Evolutionary conservation across 1,140 invertebrate species (phyloP).

Genomic region (Latrodectus geometricus): DNA sequence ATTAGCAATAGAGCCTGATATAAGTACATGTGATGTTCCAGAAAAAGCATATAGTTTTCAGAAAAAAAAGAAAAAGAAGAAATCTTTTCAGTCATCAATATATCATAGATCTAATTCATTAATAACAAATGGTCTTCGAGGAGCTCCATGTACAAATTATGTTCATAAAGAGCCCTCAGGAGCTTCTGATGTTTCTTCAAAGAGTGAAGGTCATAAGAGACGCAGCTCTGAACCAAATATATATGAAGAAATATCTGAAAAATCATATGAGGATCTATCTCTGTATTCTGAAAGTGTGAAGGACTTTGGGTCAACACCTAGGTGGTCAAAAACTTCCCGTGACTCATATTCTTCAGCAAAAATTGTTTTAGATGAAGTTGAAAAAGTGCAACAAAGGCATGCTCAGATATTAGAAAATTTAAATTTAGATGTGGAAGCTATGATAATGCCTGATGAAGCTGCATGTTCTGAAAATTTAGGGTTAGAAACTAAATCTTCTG

Average conservation of each 20-base stretch:
- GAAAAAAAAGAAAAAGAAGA: slow-evolving; percentile 62
- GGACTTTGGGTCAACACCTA: slow-evolving; percentile 22
- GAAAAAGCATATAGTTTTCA: slow-evolving; percentile 44
- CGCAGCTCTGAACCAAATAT: slow-evolving; percentile 64
- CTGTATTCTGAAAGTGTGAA: slow-evolving; percentile 59
- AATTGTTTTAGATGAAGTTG: slow-evolving; percentile 55
- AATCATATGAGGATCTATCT: slow-evolving; percentile 31
- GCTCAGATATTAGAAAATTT: slow-evolving; percentile 84
- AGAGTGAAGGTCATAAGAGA: slow-evolving; percentile 38
- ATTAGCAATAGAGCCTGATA: slow-evolving; percentile 64
- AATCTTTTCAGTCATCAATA: slow-evolving; percentile 22
- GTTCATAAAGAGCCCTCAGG: slow-evolving; percentile 34
- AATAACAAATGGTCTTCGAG: slow-evolving; percentile 53
- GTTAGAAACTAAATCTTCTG: slow-evolving; percentile 21
- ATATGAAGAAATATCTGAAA: slow-evolving; percentile 63
- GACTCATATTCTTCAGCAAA: slow-evolving; percentile 18
- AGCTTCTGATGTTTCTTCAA: slow-evolving; percentile 5
- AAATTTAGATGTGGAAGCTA: slow-evolving; percentile 87
- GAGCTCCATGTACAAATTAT: slow-evolving; percentile 45
- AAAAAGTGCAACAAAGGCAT: slow-evolving; percentile 77
- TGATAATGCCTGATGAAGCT: slow-evolving; percentile 71
- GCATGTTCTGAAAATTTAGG: slow-evolving; percentile 47
- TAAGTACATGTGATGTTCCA: slow-evolving; percentile 46
- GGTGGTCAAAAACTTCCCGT: slow-evolving; percentile 17
- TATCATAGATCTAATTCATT: slow-evolving; percentile 59